Percentiles rank a stretch among this genome's conserved stretches.
phyloP scores from a whole-genome alignment of 2,113 vertebrate species.

The Eptesicus fuscus region DNA sequence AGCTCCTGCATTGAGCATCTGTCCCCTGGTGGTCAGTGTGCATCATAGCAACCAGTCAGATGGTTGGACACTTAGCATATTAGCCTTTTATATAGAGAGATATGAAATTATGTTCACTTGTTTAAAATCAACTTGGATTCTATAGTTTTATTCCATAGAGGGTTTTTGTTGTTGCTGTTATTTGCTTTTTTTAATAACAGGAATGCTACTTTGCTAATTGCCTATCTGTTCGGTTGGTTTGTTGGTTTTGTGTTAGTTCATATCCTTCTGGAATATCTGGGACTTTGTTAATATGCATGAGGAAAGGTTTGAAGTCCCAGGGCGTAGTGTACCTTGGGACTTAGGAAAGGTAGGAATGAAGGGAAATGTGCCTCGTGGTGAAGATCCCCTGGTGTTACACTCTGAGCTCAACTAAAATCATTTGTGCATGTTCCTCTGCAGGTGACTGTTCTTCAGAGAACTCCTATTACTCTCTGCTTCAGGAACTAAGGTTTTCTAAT shows the following conservation, averaged over 20 bases:
- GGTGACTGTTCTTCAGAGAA: background rate
- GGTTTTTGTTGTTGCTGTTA: background rate
- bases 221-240: background rate
- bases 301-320: background rate
- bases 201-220: background rate
- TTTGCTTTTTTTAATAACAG: background rate
- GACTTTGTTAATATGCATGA: background rate
- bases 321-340: background rate
- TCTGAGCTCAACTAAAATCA: background rate
- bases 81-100: too few species aligned
- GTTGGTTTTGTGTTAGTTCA: background rate
- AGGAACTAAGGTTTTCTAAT: background rate
- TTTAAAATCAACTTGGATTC: background rate
- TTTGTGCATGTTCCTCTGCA: background rate
- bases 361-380: background rate
- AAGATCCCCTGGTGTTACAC: background rate
- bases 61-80: too few species aligned
- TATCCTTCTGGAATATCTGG: background rate
- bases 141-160: background rate
- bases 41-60: too few species aligned
- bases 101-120: background rate
- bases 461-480: background rate
- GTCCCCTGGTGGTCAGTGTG: too few species aligned
- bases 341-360: background rate
- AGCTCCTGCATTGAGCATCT: too few species aligned